Evolutionary conservation across 2,888 invertebrate species (phyloP), one percentile per base, ranked within the genome.

Genomic region (Myopa tessellatipennis): DNA sequence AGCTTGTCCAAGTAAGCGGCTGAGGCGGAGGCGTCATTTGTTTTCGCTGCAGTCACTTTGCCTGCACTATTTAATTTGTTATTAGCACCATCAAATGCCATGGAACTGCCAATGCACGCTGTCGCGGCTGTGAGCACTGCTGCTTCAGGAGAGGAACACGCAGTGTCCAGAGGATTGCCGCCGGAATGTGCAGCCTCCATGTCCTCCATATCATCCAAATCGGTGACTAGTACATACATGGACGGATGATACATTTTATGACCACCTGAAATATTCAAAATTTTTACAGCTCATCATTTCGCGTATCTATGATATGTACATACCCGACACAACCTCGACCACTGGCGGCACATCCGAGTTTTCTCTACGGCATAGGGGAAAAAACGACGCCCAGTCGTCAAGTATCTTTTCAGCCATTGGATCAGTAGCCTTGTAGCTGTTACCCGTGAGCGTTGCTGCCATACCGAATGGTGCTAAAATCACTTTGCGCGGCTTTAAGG

Each of bases 201-300:
- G 79, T 85, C 86, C 80, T 89, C 89, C 83, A 90, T 89, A 85
- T 94, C 93, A 90, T 96, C 96, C 92, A 96, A 92, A 89, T 95
- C 95, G 82, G 97, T 96, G 85, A 95, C 93, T 88, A 98, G 92
- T 85, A 97, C 97, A 90, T 97, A 99, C 90, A 96, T 95, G 79
- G 96, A 93, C 71, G 99, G 99, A 91, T 99, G 99, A 82, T 96
- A 94, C 96, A 99, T 96, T 88, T 96, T 94, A 80, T 96, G 95
- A 72, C 97, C 97, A 85, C 96, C 97, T 89, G 63, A 16, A 69
- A 55, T 14, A 6, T 55, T 55, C 55, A n/a, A 55, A 55, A n/a
- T n/a, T 55, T n/a, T 4, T 4, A 8, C 10, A 6, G 55, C 14
- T 5, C 10, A 55, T 12, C 3, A 1, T 4, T n/a, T 55, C 16